phyloP scores from a whole-genome alignment of 2,797 vertebrate genomes.

The Halcyon smyrnensis region DNA sequence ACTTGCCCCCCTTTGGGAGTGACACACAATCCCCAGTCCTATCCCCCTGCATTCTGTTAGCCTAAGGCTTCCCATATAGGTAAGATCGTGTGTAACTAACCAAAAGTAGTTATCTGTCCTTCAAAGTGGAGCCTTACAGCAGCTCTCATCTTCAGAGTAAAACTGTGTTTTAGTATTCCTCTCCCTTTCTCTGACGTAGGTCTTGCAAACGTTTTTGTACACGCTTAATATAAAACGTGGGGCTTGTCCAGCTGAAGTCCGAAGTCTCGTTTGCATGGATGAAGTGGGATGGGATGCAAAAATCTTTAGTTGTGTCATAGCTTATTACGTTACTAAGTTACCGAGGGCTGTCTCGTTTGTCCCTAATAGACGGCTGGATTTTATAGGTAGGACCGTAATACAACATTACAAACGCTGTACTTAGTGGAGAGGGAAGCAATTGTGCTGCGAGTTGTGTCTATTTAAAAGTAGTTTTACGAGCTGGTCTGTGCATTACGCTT shows the following conservation, averaged over 20 bases:
- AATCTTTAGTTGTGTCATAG: background rate
- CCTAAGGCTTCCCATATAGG: accelerated
- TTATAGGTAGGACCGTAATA: background rate
- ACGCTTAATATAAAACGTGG: background rate
- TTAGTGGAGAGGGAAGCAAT: background rate
- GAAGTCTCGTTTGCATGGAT: background rate
- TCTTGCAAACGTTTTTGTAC: accelerated
- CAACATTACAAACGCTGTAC: background rate
- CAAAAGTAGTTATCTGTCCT: accelerated
- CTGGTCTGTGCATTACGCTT: background rate
- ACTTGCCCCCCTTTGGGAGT: accelerated
- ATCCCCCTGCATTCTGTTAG: accelerated
- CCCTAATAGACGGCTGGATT: background rate
- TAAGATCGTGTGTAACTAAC: accelerated
- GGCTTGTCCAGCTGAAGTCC: background rate
- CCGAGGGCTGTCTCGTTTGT: background rate
- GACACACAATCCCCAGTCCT: accelerated
- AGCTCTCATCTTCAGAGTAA: background rate
- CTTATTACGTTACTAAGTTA: background rate
- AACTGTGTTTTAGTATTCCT: background rate
- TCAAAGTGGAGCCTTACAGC: background rate
- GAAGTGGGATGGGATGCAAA: background rate
- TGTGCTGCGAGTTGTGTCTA: background rate
- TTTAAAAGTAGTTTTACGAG: background rate
- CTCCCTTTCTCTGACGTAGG: background rate